Conservation (phyloP, 2,797 vertebrate genomes). For the Catostomus latipinnis region DNA sequence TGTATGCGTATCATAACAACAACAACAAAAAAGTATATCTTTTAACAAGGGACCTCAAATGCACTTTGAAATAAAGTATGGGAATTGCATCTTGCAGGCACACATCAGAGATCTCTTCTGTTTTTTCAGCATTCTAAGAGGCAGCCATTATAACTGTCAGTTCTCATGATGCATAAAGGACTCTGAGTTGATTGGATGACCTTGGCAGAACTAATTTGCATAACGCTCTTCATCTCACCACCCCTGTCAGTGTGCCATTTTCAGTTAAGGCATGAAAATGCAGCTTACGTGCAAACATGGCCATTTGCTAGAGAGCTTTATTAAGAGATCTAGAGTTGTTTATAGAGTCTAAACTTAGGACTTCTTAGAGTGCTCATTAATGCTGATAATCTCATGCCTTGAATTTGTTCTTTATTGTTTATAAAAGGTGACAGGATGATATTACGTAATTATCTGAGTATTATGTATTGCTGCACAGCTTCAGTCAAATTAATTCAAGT, state of each 20-base stretch:
- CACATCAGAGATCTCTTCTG: slow-evolving; percentile 53
- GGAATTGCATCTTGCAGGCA: slow-evolving; percentile 59
- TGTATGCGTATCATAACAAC: neutral
- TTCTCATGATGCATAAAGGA: slow-evolving; percentile 64
- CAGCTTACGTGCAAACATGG: slow-evolving; percentile 30
- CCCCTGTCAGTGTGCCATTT: slow-evolving; percentile 40
- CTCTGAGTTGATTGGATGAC: slow-evolving; percentile 67
- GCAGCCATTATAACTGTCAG: slow-evolving; percentile 68
- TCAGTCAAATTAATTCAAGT: too few species aligned
- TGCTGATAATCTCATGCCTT: neutral
- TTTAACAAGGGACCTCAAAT: slow-evolving; percentile 59
- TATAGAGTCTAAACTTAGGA: slow-evolving; percentile 5
- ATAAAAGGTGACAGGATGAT: too few species aligned
- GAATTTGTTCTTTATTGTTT: neutral
- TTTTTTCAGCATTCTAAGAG: slow-evolving; percentile 36
- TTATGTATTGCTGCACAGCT: neutral
- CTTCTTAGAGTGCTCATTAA: slow-evolving; percentile 24
- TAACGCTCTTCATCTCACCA: slow-evolving; percentile 66
- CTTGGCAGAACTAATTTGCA: slow-evolving; percentile 74
- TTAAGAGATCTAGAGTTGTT: neutral
- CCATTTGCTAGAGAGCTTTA: slow-evolving; percentile 7
- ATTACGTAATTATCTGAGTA: neutral
- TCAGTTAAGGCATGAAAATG: slow-evolving; percentile 44
- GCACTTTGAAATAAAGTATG: slow-evolving; percentile 39
- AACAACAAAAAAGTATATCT: neutral